Evolutionary conservation across 2,888 invertebrate genomes (phyloP).

Genomic region (Teinopalpus imperialis): DNA sequence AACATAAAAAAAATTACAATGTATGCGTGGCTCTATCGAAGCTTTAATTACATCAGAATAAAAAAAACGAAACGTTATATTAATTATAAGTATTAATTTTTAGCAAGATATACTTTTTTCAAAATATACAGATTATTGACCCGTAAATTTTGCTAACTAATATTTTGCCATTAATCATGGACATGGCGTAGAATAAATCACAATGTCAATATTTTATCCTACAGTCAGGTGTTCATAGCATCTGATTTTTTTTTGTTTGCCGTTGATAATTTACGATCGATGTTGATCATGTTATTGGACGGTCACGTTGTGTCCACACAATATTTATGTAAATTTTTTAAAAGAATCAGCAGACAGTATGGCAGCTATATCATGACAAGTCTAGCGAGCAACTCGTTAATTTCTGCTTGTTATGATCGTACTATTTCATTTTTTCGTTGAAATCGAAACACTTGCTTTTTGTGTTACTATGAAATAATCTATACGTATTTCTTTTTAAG

Average conservation of each 20-base stretch:
- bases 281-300: constrained; percentile 52
- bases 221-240: constrained; percentile 54
- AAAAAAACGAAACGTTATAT: too few relatives aligned
- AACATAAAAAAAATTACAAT: too few relatives aligned
- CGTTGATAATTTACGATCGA: constrained; percentile 60
- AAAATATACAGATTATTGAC: constrained; percentile 62
- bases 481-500: constrained; percentile 1
- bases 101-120: too few relatives aligned
- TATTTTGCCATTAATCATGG: constrained; percentile 58
- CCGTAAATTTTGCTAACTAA: constrained; percentile 58
- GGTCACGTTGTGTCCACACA: constrained; percentile 56
- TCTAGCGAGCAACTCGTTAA: constrained; percentile 23
- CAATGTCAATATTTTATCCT: constrained; percentile 50
- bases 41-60: too few relatives aligned
- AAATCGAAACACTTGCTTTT: too few relatives aligned
- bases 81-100: too few relatives aligned
- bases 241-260: constrained; percentile 54
- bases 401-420: constrained; percentile 2
- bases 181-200: constrained; percentile 61
- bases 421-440: too few relatives aligned
- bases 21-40: too few relatives aligned
- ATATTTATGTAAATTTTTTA: constrained; percentile 58
- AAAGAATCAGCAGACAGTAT: constrained; percentile 64
- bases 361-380: constrained; percentile 52
- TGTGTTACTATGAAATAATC: neutral